phyloP scores from a whole-genome alignment of 2,113 vertebrate species.

The Hoplias malabaricus region DNA sequence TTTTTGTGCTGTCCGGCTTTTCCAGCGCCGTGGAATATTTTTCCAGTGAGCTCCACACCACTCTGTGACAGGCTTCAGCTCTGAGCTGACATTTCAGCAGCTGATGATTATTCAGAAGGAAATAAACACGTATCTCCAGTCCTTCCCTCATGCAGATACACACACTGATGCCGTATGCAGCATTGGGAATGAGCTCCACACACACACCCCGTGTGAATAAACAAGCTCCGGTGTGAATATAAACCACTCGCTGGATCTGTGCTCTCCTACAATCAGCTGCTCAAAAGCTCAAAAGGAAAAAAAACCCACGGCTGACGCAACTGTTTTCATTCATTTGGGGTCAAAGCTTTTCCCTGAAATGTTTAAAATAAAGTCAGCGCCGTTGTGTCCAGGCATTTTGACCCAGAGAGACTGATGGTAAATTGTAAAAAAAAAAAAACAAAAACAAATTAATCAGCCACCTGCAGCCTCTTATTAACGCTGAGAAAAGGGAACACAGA shows the following conservation, averaged over 20 bases:
- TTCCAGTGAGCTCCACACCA: too few species aligned
- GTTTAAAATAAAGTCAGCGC: background rate
- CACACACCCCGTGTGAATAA: background rate
- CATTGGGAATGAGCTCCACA: conserved; percentile 17
- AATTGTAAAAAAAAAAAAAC: too few species aligned
- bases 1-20: too few species aligned
- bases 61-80: background rate
- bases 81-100: conserved; percentile 27
- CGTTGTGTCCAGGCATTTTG: too few species aligned
- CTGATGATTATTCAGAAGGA: conserved; percentile 25
- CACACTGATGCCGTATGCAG: background rate
- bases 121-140: background rate
- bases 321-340: background rate
- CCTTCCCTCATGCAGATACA: conserved; percentile 2
- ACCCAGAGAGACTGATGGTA: too few species aligned
- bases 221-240: conserved; percentile 7
- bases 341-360: background rate
- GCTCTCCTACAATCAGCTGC: background rate
- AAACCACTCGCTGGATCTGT: background rate
- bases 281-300: too few species aligned
- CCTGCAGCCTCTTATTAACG: too few species aligned
- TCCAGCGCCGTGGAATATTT: too few species aligned
- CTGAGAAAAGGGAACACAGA: too few species aligned
- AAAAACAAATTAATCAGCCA: too few species aligned
- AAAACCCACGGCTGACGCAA: background rate